Conservation (phyloP, 2,888 invertebrate genomes). For the Caenorhabditis afra region DNA sequence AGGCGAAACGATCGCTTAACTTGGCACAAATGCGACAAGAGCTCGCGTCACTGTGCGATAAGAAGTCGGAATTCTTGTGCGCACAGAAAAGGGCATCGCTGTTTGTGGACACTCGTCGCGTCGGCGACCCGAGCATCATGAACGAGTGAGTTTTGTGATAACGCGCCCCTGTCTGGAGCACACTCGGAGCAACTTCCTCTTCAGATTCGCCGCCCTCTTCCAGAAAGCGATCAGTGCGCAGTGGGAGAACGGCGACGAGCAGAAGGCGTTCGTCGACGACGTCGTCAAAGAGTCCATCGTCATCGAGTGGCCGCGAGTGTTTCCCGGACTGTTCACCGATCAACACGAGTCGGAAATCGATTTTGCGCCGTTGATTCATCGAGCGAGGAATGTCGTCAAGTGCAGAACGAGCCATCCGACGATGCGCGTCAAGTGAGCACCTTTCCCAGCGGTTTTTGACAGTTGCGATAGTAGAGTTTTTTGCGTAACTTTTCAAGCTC, state of each 20-base stretch:
- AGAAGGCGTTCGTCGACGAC: slow-evolving; percentile 28
- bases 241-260: slow-evolving; percentile 33
- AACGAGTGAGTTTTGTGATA: slow-evolving; percentile 44
- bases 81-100: slow-evolving; percentile 62
- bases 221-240: slow-evolving; percentile 28
- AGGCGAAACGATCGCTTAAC: slow-evolving; percentile 53
- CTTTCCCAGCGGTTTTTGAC: neutral
- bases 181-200: neutral
- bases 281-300: slow-evolving; percentile 62
- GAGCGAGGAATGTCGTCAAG: slow-evolving; percentile 74
- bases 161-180: slow-evolving; percentile 11
- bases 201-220: slow-evolving; percentile 42
- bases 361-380: slow-evolving; percentile 72
- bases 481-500: no score
- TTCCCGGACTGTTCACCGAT: slow-evolving; percentile 59
- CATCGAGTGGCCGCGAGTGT: slow-evolving; percentile 70
- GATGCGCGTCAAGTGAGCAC: slow-evolving; percentile 71
- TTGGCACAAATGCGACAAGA: slow-evolving; percentile 55
- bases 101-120: slow-evolving; percentile 59
- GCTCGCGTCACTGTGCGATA: slow-evolving; percentile 47
- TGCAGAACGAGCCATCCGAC: slow-evolving; percentile 74
- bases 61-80: slow-evolving; percentile 61
- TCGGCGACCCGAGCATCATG: slow-evolving; percentile 55
- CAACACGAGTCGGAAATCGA: slow-evolving; percentile 62
- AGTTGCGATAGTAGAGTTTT: no score